Evolutionary conservation across 2,888 invertebrate species (phyloP).

Genomic region (Leptogaster cylindrica): DNA sequence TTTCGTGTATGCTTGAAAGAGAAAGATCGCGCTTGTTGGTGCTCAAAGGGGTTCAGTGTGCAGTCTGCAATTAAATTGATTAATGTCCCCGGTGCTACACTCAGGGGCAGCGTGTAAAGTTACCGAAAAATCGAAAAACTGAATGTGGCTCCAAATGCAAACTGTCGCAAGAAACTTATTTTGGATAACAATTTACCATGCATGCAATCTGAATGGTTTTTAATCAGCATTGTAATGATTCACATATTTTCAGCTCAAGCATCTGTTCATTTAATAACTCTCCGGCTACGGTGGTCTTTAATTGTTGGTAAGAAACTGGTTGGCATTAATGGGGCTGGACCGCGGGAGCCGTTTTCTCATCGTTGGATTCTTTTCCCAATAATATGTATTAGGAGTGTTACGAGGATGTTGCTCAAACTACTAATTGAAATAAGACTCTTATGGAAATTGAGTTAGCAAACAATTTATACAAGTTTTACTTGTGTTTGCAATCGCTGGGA

Average conservation of each 20-base stretch:
- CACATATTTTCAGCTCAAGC: slow-evolving; percentile 53
- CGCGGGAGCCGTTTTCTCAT: slow-evolving; percentile 57
- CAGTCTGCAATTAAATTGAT: too few species aligned
- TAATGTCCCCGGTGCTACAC: too few species aligned
- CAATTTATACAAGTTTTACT: slow-evolving; percentile 48
- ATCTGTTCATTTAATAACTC: slow-evolving; percentile 56
- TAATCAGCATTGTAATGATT: neutral
- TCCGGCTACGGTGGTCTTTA: slow-evolving; percentile 52
- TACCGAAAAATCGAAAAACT: too few species aligned
- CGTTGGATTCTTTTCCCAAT: slow-evolving; percentile 53
- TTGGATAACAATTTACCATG: slow-evolving; percentile 59
- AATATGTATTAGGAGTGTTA: slow-evolving; percentile 53
- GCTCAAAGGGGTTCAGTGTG: too few species aligned
- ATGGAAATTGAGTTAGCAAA: slow-evolving; percentile 55
- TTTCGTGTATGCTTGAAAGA: too few species aligned
- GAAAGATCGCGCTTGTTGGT: too few species aligned
- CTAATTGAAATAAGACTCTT: slow-evolving; percentile 55
- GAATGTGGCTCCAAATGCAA: too few species aligned
- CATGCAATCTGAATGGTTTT: slow-evolving; percentile 47
- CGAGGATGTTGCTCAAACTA: slow-evolving; percentile 56
- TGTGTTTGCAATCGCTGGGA: slow-evolving; percentile 55
- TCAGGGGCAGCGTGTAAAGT: too few species aligned
- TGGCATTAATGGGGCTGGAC: slow-evolving; percentile 60
- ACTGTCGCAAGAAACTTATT: slow-evolving; percentile 53
- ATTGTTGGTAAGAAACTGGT: slow-evolving; percentile 57